Evolutionary conservation across 1,140 invertebrate genomes (phyloP).

Genomic region (Cydia splendana): DNA sequence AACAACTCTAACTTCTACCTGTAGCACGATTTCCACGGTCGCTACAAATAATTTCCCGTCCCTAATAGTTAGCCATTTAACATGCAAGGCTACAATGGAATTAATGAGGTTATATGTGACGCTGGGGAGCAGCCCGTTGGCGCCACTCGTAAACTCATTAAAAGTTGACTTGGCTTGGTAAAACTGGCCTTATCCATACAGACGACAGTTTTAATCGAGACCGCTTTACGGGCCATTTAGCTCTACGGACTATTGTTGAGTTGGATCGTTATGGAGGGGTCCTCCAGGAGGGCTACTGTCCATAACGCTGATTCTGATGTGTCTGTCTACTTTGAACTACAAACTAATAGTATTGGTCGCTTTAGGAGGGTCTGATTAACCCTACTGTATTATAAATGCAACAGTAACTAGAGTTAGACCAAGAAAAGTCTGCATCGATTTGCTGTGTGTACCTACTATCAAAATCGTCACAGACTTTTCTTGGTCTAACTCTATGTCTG

Average conservation of each 20-base stretch:
- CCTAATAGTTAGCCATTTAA: constrained; percentile 28
- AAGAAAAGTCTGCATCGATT: too few relatives aligned
- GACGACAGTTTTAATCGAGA: constrained; percentile 67
- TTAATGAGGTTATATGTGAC: constrained; percentile 37
- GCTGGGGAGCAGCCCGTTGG: constrained; percentile 15
- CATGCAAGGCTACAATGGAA: constrained; percentile 32
- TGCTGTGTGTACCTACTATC: too few relatives aligned
- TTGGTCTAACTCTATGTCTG: too few relatives aligned
- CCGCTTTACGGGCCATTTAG: constrained; percentile 64
- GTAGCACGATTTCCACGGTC: background rate
- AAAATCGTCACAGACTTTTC: too few relatives aligned
- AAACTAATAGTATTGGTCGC: too few relatives aligned
- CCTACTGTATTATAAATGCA: too few relatives aligned
- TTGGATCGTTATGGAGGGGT: too few relatives aligned
- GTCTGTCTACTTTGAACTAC: too few relatives aligned
- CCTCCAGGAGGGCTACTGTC: too few relatives aligned
- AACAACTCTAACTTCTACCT: constrained; percentile 12
- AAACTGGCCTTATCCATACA: constrained; percentile 60
- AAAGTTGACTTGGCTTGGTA: constrained; percentile 62
- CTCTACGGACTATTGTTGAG: constrained; percentile 36
- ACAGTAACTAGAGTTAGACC: too few relatives aligned
- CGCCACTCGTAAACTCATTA: constrained; percentile 68
- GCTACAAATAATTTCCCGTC: constrained; percentile 18
- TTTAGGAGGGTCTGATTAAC: too few relatives aligned
- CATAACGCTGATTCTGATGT: too few relatives aligned